phyloP scores from a whole-genome alignment of 2,113 vertebrate species.

The Cephalopholis sonnerati region DNA sequence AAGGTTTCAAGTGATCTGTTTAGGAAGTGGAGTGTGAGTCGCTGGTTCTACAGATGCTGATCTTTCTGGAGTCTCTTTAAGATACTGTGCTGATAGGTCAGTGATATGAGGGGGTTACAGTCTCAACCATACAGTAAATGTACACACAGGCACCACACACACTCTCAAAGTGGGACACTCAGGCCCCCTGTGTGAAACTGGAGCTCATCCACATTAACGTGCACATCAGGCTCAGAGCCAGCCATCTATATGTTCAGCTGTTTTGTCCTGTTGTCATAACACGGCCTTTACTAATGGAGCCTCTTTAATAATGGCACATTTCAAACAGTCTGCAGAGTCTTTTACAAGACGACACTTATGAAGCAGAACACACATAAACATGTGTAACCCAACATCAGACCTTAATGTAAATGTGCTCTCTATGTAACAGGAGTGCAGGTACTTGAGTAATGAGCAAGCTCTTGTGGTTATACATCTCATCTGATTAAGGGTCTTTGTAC shows the following conservation, averaged over 20 bases:
- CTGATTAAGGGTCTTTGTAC: conserved; percentile 17
- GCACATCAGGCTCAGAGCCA: neutral
- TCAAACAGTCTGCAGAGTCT: neutral
- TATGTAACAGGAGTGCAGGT: neutral
- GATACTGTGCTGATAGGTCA: neutral
- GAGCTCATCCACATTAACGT: neutral
- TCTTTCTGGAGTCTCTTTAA: conserved; percentile 7
- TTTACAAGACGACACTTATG: neutral
- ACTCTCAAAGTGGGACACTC: neutral
- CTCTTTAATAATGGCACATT: neutral
- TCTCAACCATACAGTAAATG: neutral
- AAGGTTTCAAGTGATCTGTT: conserved; percentile 29
- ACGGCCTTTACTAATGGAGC: neutral
- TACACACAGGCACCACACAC: neutral
- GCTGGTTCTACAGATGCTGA: neutral
- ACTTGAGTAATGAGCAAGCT: neutral
- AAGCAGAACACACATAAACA: neutral
- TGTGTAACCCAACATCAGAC: neutral
- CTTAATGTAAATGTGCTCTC: neutral
- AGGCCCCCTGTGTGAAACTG: neutral
- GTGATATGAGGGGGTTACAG: neutral
- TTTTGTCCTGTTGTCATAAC: conserved; percentile 26
- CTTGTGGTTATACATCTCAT: neutral
- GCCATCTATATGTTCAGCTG: conserved; percentile 1
- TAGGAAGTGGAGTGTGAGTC: neutral